Evolutionary conservation across 37 sponge, comb jelly and placozoan species (phyloP), one percentile per base, ranked within the genome.

Genomic region (Petrosia ficiformis): DNA sequence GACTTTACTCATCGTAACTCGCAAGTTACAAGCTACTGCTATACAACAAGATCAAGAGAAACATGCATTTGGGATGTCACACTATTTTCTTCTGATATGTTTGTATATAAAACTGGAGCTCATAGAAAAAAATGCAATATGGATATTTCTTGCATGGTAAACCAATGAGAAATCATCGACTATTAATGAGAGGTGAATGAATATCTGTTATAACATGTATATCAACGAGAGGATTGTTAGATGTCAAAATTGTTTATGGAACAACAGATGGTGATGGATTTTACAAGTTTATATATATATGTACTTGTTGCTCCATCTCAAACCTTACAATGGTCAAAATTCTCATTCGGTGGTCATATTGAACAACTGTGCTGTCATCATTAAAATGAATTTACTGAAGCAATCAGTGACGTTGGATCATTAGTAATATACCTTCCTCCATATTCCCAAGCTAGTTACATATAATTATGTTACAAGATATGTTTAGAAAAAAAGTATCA

Each of bases 121-220:
- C 14, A 48, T 14, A 30, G 68, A 2, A 31, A 35, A 3, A 35
- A 67, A 33, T 35, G 26, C 68, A 35, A 35, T 33, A 67, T 33
- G 68, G 68, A 24, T 67, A 67, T 35, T 36, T 30, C 37, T 33
- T 3, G 26, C 33, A 35, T 33, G 68, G 68, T 33, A 67, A 36
- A 35, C 68, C 68, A 32, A 30, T 30, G 29, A 30, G 22, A 25
- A 36, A 35, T 25, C 32, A 67, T 36, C 26, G 33, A 35, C 32
- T 67, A 22, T 30, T 67, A 36, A 22, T 35, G 22, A 25, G 68
- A 35, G 68, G 68, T 36, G 68, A 67, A 30, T 35, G 32, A 30
- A 67, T 67, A 30, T 67, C 68, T 33, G 68, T 67, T 31, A 67
- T 67, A 33, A 35, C 68, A 2, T 25, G 22, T 24, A 67, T 67